Evolutionary conservation across 64 coral and sea anemone genomes (phyloP).

Genomic region (Cladopsammia gracilis): DNA sequence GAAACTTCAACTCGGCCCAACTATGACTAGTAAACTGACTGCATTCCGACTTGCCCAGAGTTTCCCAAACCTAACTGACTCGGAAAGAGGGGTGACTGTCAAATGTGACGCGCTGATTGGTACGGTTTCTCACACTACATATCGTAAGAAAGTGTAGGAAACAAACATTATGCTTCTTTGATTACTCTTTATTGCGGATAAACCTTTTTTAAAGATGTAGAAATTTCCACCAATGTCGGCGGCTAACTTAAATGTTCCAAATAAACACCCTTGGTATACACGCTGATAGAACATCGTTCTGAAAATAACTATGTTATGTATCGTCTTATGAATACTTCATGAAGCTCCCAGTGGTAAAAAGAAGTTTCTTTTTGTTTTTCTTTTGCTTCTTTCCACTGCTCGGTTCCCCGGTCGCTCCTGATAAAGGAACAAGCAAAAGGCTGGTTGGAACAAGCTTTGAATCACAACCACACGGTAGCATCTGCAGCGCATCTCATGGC

Average conservation of each 20-base stretch:
- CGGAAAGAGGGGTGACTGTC: too few relatives aligned
- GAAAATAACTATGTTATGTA: not conserved
- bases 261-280: not conserved
- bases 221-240: not conserved
- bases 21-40: too few relatives aligned
- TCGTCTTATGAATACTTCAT: constrained; percentile 83
- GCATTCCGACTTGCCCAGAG: too few relatives aligned
- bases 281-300: not conserved
- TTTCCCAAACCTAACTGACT: too few relatives aligned
- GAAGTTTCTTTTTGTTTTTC: constrained; percentile 91
- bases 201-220: not conserved
- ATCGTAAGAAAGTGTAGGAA: not conserved
- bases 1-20: too few relatives aligned
- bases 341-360: constrained; percentile 89
- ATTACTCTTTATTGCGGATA: not conserved
- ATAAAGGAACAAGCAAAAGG: constrained; percentile 20
- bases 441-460: not conserved
- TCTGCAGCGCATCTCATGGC: not conserved
- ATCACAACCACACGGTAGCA: not conserved
- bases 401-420: not conserved
- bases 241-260: not conserved
- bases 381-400: constrained; percentile 79
- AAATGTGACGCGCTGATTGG: too few relatives aligned
- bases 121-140: too few relatives aligned
- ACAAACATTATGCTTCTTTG: not conserved